A percentile compares a stretch with the other conserved stretches of the same genome.
phyloP scores from a whole-genome alignment of 1,140 invertebrate species.

The Saccostrea cuccullata region DNA sequence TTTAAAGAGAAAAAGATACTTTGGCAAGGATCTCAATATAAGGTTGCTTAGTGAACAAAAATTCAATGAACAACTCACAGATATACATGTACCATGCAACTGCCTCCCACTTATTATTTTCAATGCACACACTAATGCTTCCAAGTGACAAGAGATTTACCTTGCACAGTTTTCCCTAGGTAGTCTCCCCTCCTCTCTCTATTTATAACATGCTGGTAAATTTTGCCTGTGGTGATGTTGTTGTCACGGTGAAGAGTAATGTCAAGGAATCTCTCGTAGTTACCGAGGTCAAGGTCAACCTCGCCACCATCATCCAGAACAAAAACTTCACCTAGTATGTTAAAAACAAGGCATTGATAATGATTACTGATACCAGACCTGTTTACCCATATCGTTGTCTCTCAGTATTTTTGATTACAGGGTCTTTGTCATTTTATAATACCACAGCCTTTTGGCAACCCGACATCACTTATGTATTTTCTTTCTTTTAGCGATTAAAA shows the following conservation, averaged over 20 bases:
- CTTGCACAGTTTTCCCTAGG: constrained; percentile 99
- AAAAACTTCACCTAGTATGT: constrained; percentile 94
- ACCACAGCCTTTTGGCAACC: too few species aligned
- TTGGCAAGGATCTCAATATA: too few species aligned
- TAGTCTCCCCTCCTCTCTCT: constrained; percentile 96
- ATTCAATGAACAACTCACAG: too few species aligned
- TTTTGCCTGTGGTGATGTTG: constrained; percentile 99
- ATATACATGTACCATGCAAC: too few species aligned
- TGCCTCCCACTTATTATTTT: background rate
- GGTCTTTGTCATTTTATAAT: too few species aligned
- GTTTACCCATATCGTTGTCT: too few species aligned
- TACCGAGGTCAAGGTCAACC: constrained; percentile 99
- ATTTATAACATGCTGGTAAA: constrained; percentile 96
- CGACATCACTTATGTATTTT: too few species aligned
- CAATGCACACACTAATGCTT: background rate
- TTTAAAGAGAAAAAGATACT: too few species aligned
- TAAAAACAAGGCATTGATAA: constrained; percentile 37
- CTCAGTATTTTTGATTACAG: too few species aligned
- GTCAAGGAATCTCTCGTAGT: constrained; percentile 99
- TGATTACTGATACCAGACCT: too few species aligned
- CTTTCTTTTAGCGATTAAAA: too few species aligned
- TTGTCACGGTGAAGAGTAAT: constrained; percentile 96
- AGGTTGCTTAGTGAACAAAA: too few species aligned
- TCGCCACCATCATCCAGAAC: constrained; percentile 99
- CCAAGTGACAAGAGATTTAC: constrained; percentile 57